Evolutionary conservation across 2,888 invertebrate species (phyloP).

Genomic region (Andrena trimmerana): DNA sequence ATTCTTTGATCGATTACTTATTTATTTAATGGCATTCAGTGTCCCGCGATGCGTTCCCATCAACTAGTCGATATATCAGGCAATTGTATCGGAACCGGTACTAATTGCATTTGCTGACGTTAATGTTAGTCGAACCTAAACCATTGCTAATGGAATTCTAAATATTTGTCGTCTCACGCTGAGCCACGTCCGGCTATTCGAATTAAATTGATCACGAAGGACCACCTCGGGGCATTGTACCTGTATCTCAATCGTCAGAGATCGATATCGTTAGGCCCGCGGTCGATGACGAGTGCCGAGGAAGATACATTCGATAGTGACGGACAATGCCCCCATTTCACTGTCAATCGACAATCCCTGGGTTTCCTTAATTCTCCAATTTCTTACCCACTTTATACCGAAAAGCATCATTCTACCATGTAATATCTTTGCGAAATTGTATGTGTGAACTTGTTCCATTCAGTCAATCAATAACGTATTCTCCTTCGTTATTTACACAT

Average conservation of each 20-base stretch:
- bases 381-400: neutral
- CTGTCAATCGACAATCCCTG: conserved; percentile 30
- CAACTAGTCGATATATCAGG: conserved; percentile 33
- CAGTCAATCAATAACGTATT: too few relatives aligned
- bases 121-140: conserved; percentile 50
- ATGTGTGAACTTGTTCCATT: too few relatives aligned
- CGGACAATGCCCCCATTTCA: conserved; percentile 53
- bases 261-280: conserved; percentile 58
- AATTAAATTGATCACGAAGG: conserved; percentile 63
- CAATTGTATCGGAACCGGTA: conserved; percentile 32
- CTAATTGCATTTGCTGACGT: conserved; percentile 58
- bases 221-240: conserved; percentile 62
- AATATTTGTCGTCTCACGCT: conserved; percentile 69
- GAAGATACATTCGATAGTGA: conserved; percentile 50
- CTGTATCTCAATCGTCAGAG: conserved; percentile 58
- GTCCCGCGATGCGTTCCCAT: conserved; percentile 16
- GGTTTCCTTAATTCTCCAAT: conserved; percentile 27
- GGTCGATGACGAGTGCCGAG: conserved; percentile 49
- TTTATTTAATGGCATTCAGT: conserved; percentile 27
- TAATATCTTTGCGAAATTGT: too few relatives aligned
- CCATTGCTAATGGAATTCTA: conserved; percentile 61
- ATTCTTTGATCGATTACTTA: conserved; percentile 27
- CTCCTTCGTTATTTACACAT: too few relatives aligned
- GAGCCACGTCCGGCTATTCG: conserved; percentile 54
- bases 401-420: neutral